These are phyloP conservation scores for Catharus bicknelli DNA, from an alignment of 2,113 vertebrate species.

Conservation along the genomic window DNA sequence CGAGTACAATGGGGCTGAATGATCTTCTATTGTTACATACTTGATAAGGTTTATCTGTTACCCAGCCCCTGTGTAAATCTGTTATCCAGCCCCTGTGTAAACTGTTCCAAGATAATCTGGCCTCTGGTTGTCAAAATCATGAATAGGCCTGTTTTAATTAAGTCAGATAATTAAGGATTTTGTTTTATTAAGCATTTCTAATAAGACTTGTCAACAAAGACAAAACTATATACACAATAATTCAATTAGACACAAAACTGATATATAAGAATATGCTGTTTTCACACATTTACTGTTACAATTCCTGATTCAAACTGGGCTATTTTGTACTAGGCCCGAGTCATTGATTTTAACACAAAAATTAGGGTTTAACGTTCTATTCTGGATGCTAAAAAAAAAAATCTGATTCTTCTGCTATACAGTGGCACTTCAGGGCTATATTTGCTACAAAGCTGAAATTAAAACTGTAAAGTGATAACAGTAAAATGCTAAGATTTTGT, in stretches of 20 bases:
- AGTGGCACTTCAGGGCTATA: neutral
- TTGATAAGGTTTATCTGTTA: neutral
- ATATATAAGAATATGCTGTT: neutral
- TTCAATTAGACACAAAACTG: neutral
- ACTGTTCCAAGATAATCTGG: neutral
- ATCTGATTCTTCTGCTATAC: neutral
- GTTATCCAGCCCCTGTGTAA: neutral
- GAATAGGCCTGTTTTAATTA: neutral
- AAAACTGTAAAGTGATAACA: neutral
- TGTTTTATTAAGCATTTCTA: conserved; percentile 11
- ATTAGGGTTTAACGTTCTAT: neutral
- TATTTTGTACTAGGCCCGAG: neutral
- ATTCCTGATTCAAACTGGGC: neutral
- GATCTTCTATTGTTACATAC: neutral
- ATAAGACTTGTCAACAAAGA: neutral
- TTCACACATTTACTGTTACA: neutral
- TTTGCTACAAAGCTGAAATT: neutral
- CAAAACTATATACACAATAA: neutral
- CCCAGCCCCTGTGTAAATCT: neutral
- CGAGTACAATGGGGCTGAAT: neutral
- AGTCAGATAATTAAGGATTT: neutral
- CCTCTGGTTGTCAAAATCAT: neutral
- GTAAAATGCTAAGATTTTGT: neutral
- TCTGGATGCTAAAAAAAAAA: neutral
- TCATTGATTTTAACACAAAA: neutral